A percentile compares a stretch with the other conserved stretches of the same genome.
Conservation (phyloP, 2,888 invertebrate species). For the Sinodicranocentrus sp. region DNA sequence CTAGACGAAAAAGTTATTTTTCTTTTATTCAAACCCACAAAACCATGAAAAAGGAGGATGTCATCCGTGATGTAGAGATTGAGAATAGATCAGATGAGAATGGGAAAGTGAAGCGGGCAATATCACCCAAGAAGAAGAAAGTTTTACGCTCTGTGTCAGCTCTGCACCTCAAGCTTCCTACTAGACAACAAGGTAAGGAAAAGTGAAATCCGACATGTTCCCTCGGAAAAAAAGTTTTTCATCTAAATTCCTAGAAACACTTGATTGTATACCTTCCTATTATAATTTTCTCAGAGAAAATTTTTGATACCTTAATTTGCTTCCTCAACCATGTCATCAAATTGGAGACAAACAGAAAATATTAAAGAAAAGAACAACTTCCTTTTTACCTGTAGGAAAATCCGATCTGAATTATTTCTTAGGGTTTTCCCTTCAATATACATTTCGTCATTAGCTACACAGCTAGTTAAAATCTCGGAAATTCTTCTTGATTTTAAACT, state of each 20-base stretch:
- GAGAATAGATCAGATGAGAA: not conserved
- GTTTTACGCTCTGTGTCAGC: not conserved
- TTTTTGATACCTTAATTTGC: too few relatives aligned
- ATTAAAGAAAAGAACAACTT: too few relatives aligned
- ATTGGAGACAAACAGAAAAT: too few relatives aligned
- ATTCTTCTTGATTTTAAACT: too few relatives aligned
- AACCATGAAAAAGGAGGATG: not conserved
- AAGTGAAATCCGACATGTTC: slow-evolving; percentile 1
- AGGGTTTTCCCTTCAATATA: too few relatives aligned
- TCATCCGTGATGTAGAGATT: not conserved
- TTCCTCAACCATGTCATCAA: too few relatives aligned
- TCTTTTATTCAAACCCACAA: not conserved
- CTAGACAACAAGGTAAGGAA: not conserved
- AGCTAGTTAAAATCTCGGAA: too few relatives aligned
- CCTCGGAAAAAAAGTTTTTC: not conserved
- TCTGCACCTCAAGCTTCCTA: too few relatives aligned
- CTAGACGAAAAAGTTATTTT: not conserved
- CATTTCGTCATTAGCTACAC: too few relatives aligned
- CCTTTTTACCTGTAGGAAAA: too few relatives aligned
- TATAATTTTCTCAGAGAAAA: not conserved
- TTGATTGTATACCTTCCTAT: too few relatives aligned
- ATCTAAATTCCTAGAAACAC: not conserved
- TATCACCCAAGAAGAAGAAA: not conserved
- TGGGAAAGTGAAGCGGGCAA: not conserved
- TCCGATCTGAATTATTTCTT: too few relatives aligned